Base-by-base conservation (phyloP, 2,797 vertebrate species). In the Anguilla marmorata region DNA sequence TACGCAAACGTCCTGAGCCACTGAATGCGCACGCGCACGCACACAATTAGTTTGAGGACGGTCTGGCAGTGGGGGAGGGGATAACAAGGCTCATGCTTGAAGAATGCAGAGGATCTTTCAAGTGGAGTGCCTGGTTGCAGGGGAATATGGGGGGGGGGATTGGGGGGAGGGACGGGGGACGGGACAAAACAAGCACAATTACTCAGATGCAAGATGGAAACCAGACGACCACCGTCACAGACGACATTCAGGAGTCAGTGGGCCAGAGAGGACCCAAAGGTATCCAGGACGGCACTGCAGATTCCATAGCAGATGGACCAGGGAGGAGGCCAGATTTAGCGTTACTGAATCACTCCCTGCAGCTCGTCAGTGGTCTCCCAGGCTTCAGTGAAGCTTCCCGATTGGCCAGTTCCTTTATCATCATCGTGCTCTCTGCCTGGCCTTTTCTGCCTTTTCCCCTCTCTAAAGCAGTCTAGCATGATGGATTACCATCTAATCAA, bases 181-280 rank as follows among this genome's bases (percentile, higher is more conserved):
- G 87, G 90, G 90, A 89, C 58, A 89, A 90, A 90, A 90, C 89
- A 93, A 91, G 91, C 93, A 93, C 91, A 91, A 93, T 93, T 94
- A 94, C 91, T 94, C 91, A 91, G 86, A 76, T 0, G 19, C 56
- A 45, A 86, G 89, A 93, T 90, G 85, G 90, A 93, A 93, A 92
- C 89, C 92, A 93, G 93, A 93, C 92, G 91, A 90, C 89, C 86
- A 80, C 84, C 74, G 89, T 87, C 87, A 87, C 90, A 87, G 85
- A 88, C 88, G 89, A 87, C 80, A 87, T 87, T 79, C 76, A 87
- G 63, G 52, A 69, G 90, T 87, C 88, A 91, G 76, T 60, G 45
- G 86, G 90, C 85, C 88, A 89, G 88, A 76, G 84, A 88, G 72
- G 87, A 89, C 60, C 14, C 19, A 86, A 86, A 90, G 37, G 48